These are phyloP conservation scores for Hipposideros armiger DNA, from an alignment of 2,113 vertebrate genomes.

Conservation along the genomic window DNA sequence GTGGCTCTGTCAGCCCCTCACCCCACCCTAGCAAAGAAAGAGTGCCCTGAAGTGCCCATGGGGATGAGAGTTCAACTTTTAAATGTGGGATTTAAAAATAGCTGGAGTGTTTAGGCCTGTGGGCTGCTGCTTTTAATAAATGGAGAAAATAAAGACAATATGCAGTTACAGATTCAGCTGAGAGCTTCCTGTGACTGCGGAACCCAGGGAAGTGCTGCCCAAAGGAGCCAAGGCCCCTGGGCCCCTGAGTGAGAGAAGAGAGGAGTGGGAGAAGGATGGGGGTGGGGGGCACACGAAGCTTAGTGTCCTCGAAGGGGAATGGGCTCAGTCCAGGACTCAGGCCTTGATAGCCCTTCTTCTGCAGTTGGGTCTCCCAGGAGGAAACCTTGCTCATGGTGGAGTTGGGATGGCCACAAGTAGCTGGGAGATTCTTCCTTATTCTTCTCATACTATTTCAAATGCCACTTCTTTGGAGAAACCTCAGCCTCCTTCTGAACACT, in stretches of 20 bases:
- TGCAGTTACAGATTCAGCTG: neutral
- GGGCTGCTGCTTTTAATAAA: slow-evolving; percentile 71
- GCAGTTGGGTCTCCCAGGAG: neutral
- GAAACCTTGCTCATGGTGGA: neutral
- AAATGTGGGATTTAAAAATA: slow-evolving; percentile 72
- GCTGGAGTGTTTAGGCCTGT: slow-evolving; percentile 35
- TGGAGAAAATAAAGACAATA: neutral
- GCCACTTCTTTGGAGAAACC: neutral
- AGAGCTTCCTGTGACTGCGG: neutral
- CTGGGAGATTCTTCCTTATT: neutral
- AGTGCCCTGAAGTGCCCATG: neutral
- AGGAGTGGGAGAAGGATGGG: neutral
- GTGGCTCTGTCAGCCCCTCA: neutral
- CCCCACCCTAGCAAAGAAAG: neutral
- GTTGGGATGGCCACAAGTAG: neutral
- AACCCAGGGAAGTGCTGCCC: neutral
- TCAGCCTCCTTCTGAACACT: neutral
- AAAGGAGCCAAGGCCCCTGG: neutral
- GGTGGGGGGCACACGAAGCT: accelerated
- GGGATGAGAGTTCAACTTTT: slow-evolving; percentile 66
- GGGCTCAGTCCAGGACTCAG: neutral
- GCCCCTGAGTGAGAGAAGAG: neutral
- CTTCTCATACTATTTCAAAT: neutral
- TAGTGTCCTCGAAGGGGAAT: neutral
- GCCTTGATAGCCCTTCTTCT: neutral